Conservation (phyloP, 2,113 vertebrate species). For the Glaucomys volans region DNA sequence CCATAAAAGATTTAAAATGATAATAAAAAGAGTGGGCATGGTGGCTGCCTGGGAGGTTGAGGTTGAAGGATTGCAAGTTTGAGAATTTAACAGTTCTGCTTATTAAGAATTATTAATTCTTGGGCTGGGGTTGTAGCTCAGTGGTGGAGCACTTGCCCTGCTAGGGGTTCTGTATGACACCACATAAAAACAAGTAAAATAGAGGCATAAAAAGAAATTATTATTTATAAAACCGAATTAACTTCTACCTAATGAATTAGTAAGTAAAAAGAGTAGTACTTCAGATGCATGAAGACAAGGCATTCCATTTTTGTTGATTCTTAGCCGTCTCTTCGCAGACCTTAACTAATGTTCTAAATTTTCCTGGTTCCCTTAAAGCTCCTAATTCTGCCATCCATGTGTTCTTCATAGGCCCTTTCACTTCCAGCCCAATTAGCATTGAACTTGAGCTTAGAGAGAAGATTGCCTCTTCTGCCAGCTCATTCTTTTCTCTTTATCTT, state of each 20-base stretch:
- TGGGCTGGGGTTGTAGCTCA: too few species aligned
- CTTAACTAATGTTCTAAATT: neutral
- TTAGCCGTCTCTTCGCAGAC: neutral
- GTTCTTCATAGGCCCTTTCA: neutral
- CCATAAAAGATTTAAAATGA: slow-evolving; percentile 16
- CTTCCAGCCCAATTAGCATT: neutral
- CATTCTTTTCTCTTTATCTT: neutral
- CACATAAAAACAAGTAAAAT: too few species aligned
- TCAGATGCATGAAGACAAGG: neutral
- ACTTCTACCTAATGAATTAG: neutral
- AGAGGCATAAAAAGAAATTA: too few species aligned
- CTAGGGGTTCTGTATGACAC: too few species aligned
- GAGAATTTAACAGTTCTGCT: too few species aligned
- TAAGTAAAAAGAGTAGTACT: neutral
- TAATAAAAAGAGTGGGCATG: neutral
- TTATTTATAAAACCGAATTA: neutral
- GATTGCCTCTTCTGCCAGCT: neutral
- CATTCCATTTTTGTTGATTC: neutral
- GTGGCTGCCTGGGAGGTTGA: too few species aligned
- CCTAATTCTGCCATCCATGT: neutral
- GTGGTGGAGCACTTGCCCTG: too few species aligned
- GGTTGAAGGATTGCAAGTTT: too few species aligned
- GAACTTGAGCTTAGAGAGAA: neutral
- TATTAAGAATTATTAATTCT: too few species aligned
- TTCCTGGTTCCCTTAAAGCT: slow-evolving; percentile 13